Evolutionary conservation across 2,888 invertebrate species (phyloP), one percentile per base, ranked within the genome.

Genomic region (Lithosia quadra): DNA sequence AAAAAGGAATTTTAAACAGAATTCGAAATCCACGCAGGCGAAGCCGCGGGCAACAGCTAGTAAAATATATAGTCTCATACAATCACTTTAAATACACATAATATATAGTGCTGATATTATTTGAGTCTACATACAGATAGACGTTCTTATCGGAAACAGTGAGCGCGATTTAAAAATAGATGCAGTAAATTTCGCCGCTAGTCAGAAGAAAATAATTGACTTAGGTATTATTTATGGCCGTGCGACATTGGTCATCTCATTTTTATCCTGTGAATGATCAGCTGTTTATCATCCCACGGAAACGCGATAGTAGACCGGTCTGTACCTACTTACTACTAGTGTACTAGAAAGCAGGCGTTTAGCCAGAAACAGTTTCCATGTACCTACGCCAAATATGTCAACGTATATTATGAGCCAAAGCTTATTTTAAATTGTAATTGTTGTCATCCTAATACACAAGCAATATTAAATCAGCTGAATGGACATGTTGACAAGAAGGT

Each of bases 241-340:
- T 59, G 18, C 21, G 22, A 59, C 49, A 34, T 53, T 21, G 28
- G n/a, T 36, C 33, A 43, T 62, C 10, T 61, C 39, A 33, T 8
- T 62, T 21, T 39, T 61, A 43, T 43, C 57, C 65, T 34, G 34
- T 28, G 71, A 73, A 43, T 43, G 33, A 66, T 69, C 63, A 65
- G 73, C 67, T 68, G 68, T 75, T 71, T 71, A 66, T 72, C 61
- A 67, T 63, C 69, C 65, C 66, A 67, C 62, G 49, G 43, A 43
- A 57, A 33, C 53, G n/a, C 11, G 60, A 67, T 60, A 55, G 60
- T 66, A 55, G 24, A 61, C 49, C 33, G n/a, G 61, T 56, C n/a
- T n/a, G n/a, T n/a, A n/a, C n/a, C n/a, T n/a, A 67, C 43, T 43
- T 61, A 61, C 55, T 61, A 61, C 39, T 61, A 55, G 49, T 66